Conservation (phyloP, 1,140 invertebrate genomes). For the Lasioglossum baleicum region DNA sequence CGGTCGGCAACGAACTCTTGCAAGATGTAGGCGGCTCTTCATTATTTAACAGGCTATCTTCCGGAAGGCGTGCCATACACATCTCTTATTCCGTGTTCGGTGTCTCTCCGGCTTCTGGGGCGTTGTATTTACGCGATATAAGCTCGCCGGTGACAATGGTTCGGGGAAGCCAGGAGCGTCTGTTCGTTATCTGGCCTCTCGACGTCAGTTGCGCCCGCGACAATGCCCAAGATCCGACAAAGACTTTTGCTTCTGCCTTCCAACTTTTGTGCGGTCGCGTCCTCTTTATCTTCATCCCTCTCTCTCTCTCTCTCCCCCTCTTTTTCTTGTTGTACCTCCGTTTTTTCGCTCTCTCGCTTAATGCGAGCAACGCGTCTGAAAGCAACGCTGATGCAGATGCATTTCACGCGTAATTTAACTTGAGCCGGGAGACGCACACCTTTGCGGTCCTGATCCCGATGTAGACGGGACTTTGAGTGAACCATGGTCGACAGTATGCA, state of each 20-base stretch:
- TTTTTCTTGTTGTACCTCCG: neutral
- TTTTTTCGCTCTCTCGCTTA: neutral
- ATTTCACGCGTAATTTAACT: slow-evolving; percentile 32
- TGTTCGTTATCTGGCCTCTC: slow-evolving; percentile 33
- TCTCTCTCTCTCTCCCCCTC: neutral
- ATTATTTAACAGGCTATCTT: too few species aligned
- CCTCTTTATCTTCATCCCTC: neutral
- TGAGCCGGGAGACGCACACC: neutral
- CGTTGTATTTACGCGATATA: slow-evolving; percentile 16
- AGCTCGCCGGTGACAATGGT: neutral
- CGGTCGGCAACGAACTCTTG: neutral
- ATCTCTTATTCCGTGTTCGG: neutral
- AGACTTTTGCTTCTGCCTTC: neutral
- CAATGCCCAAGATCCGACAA: slow-evolving; percentile 29
- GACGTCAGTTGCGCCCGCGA: slow-evolving; percentile 11
- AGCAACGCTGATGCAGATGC: neutral
- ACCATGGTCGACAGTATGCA: neutral
- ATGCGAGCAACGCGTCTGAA: slow-evolving; percentile 4
- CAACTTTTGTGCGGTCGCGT: slow-evolving; percentile 5
- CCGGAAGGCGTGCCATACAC: neutral
- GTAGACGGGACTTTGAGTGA: slow-evolving; percentile 17
- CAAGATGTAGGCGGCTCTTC: neutral
- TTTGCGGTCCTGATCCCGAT: neutral
- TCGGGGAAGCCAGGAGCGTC: neutral
- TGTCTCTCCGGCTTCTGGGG: neutral